A percentile compares a stretch with the other conserved stretches of the same genome.
Conservation (phyloP, 2,888 invertebrate genomes). For the Catocala nupta region DNA sequence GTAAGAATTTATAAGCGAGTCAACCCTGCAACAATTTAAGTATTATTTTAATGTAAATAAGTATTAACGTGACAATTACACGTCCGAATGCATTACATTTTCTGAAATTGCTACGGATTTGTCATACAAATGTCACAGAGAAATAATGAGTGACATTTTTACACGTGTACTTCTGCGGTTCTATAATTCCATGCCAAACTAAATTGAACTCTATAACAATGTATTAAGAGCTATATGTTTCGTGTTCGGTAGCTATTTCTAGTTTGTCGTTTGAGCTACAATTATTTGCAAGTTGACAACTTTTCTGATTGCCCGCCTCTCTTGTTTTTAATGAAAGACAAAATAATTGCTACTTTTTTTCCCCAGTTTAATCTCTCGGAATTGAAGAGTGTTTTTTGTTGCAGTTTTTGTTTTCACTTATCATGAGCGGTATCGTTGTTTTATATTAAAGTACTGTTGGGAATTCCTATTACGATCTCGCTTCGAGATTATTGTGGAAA, state of each 20-base stretch:
- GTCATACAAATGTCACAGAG: constrained; percentile 31
- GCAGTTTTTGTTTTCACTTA: constrained; percentile 19
- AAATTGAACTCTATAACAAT: constrained; percentile 1
- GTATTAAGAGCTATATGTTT: accelerated
- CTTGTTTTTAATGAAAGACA: constrained; percentile 33
- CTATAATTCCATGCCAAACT: background rate
- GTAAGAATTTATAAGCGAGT: too few species aligned
- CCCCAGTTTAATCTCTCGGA: constrained; percentile 23
- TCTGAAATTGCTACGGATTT: constrained; percentile 25
- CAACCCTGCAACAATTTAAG: too few species aligned
- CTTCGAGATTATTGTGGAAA: constrained; percentile 8
- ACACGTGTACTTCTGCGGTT: constrained; percentile 9
- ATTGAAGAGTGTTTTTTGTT: constrained; percentile 25
- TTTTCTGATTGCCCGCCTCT: constrained; percentile 29
- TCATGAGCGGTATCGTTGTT: constrained; percentile 14
- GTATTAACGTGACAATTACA: constrained; percentile 19
- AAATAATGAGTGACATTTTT: constrained; percentile 28
- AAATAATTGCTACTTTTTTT: constrained; percentile 33
- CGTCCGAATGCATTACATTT: constrained; percentile 20
- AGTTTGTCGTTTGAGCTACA: constrained; percentile 12
- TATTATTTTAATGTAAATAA: background rate
- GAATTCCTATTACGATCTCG: constrained; percentile 7
- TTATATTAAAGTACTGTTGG: constrained; percentile 12
- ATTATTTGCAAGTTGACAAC: constrained; percentile 35
- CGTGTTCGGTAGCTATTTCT: background rate